phyloP scores from a whole-genome alignment of 2,888 invertebrate genomes.

The Branchellion lobata region DNA sequence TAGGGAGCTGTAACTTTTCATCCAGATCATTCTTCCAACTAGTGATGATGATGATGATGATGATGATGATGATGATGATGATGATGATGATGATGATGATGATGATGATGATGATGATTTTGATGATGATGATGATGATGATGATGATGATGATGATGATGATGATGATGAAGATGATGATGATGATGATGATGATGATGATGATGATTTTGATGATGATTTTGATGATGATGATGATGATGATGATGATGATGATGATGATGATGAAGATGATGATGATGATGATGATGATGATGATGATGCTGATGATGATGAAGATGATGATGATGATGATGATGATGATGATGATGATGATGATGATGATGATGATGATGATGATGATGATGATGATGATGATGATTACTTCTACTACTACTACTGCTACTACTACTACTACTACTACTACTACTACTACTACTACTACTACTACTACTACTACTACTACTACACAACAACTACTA shows the following conservation, averaged over 20 bases:
- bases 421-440: no score
- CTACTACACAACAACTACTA: no score
- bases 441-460: background rate
- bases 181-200: conserved; percentile 17
- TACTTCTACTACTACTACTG: no score
- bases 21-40: conserved; percentile 69
- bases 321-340: conserved; percentile 49
- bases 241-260: conserved; percentile 6
- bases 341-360: conserved; percentile 50
- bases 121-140: no score
- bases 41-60: no score
- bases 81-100: conserved; percentile 18
- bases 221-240: conserved; percentile 8
- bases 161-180: conserved; percentile 21
- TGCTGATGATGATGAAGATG: conserved; percentile 46
- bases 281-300: no score
- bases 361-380: conserved; percentile 47
- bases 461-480: background rate
- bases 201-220: no score
- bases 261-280: conserved; percentile 4
- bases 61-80: background rate
- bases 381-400: no score
- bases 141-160: conserved; percentile 27
- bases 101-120: no score
- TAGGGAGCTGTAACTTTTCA: conserved; percentile 66